Evolutionary conservation across 2,113 vertebrate genomes (phyloP), one percentile per base, ranked within the genome.

Genomic region (Percina caprodes): DNA sequence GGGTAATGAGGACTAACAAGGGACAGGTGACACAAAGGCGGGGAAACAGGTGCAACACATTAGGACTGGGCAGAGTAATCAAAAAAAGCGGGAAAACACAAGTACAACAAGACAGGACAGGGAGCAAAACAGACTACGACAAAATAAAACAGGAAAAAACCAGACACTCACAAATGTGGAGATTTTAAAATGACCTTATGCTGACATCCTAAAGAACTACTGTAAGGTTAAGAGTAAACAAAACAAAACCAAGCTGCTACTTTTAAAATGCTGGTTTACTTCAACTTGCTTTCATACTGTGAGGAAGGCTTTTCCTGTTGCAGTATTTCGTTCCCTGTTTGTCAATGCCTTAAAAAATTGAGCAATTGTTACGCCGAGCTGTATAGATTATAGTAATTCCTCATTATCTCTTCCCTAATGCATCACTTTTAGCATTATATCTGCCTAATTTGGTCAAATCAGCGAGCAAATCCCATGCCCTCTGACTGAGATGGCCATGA

Each of bases 401-500:
- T 67, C 5, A 35, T 76, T 73, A 69, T 79, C 67, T 72, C 68
- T 23, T 42, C 58, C 61, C 66, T 66, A 71, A 84, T 88, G 56
- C 68, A 18, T 78, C 55, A 39, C 73, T 71, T 72, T 81, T 58
- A 70, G 24, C 35, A 63, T 80, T 74, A 73, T 61, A 67, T 85
- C 77, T 56, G 70, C 79, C 86, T 89, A 84, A 91, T 92, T 92
- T 88, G 84, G 67, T 79, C 30, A 77, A 83, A 88, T 87, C 66
- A 62, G 51, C 9, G 46, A 82, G 68, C 70, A 67, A 79, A 85
- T 86, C 74, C 69, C 42, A 26, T 42, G 80, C 54, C 63, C 26
- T 73, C 69, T 86, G 61, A 59, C 63, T 63, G 74, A 66, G 58
- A 59, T 30, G 59, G 83, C 61, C 68, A 2, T 33, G 59, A 76